phyloP scores from a whole-genome alignment of 2,797 vertebrate species.

The Heliangelus exortis region DNA sequence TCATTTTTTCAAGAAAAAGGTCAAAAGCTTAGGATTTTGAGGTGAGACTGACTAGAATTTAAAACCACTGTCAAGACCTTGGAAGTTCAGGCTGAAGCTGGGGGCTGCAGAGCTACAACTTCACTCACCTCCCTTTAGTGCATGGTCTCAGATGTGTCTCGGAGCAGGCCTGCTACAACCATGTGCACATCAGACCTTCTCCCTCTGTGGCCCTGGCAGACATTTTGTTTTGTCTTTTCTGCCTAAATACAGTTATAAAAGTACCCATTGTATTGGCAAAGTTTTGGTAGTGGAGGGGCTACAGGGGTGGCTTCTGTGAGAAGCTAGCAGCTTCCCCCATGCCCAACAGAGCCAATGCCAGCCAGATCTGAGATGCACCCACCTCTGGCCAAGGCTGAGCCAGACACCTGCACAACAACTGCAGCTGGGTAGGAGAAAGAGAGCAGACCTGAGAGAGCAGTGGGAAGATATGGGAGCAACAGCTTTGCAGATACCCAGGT shows the following conservation, averaged over 20 bases:
- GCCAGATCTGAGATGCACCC: neutral
- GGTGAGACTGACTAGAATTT: neutral
- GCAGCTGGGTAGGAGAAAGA: neutral
- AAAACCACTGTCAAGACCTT: neutral
- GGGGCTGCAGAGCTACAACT: neutral
- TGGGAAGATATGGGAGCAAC: neutral
- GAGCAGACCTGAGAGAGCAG: too few relatives aligned
- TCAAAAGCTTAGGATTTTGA: neutral
- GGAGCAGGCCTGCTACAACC: neutral
- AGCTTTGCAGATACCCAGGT: neutral
- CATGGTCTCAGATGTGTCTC: neutral
- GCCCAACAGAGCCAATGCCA: neutral
- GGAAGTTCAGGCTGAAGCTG: neutral
- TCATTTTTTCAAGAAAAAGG: neutral
- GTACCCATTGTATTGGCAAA: neutral
- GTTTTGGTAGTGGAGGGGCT: neutral
- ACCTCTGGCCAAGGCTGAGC: neutral
- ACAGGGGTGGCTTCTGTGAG: neutral
- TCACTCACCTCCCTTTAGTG: neutral
- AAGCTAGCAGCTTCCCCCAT: neutral
- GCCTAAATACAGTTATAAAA: neutral
- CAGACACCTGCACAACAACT: neutral
- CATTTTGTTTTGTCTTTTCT: neutral
- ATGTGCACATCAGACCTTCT: fast-evolving
- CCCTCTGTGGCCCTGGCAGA: fast-evolving